Conservation (phyloP, 2,888 invertebrate genomes). For the Watsonalla cultraria region DNA sequence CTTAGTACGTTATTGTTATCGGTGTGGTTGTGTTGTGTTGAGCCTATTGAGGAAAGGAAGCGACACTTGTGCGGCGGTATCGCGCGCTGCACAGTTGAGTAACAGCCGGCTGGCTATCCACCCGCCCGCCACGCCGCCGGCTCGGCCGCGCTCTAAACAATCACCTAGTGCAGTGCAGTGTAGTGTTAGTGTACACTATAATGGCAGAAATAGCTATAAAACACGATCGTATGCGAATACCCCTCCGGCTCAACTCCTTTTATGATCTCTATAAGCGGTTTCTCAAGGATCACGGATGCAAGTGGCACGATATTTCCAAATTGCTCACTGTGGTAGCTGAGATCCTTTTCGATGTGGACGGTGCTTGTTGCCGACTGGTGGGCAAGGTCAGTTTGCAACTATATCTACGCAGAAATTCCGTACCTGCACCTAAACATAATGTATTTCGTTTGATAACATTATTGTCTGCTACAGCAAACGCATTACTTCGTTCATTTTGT, state of each 20-base stretch:
- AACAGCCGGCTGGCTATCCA: conserved; percentile 55
- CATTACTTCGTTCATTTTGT: too few species aligned
- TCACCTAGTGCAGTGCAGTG: conserved; percentile 33
- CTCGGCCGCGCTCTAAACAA: conserved; percentile 24
- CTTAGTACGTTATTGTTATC: conserved; percentile 8
- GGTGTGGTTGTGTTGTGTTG: conserved; percentile 17
- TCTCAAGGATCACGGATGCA: conserved; percentile 71
- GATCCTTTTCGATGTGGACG: conserved; percentile 69
- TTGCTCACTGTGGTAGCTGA: conserved; percentile 64
- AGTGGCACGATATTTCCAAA: conserved; percentile 72
- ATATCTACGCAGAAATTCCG: conserved; percentile 3
- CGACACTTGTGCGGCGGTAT: conserved; percentile 27
- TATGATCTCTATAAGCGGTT: conserved; percentile 69
- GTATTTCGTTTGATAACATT: neutral
- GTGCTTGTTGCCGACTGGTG: conserved; percentile 56
- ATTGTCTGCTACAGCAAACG: too few species aligned
- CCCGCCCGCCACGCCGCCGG: conserved; percentile 45
- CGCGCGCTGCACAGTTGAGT: conserved; percentile 55
- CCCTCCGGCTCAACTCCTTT: conserved; percentile 58
- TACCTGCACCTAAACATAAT: conserved; percentile 1
- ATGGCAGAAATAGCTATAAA: conserved; percentile 62
- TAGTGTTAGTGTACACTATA: conserved; percentile 21
- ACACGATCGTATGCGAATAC: conserved; percentile 45
- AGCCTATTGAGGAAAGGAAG: conserved; percentile 24
- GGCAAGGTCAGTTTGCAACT: conserved; percentile 63